Base-by-base conservation (phyloP, 2,888 invertebrate genomes). In the Gisinianus flammeolus region DNA sequence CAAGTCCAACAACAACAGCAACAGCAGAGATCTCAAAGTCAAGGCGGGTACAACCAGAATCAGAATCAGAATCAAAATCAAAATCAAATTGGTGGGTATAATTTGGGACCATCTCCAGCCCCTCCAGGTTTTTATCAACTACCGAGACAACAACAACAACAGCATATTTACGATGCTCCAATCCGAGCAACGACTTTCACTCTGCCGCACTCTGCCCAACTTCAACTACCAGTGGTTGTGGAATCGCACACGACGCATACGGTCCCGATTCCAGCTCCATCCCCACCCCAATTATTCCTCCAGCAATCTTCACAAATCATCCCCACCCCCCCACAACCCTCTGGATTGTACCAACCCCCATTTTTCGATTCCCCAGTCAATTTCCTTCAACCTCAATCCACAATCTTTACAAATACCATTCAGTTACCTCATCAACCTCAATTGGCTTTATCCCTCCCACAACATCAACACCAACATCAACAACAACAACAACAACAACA, bases 201-300 rank as follows among this genome's bases (percentile, higher is more conserved):
- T 16, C 52, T 44, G 16, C 52, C 31, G 0, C 68, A 73, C 56
- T 54, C 30, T 16, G 28, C 69, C 8, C 77, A 76, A 58, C 67
- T 77, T 24, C 71, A 76, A 68, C 54, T 77, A 26, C 79, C 79
- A 8, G 54, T 72, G 35, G 28, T 72, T 0, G 44, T 79, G 1
- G 78, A 75, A 62, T 66, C 72, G 30, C 68, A 72, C 67, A 66
- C 72, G 12, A 70, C 28, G 2, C 67, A 67, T 44, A 56, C 74
- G 35, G 28, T 62, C 64, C 78, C 58, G 31, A 22, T 58, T 1
- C 56, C 58, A 70, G 16, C 66, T 10, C 30, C n/a, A n/a, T n/a
- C n/a, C 16, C 3, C 73, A 33, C 77, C 54, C 0, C 33, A 35
- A 75, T 2, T 70, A 33, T 12, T 22, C 30, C 26, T 66, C 71